These are phyloP conservation scores for Drosophila equinoxialis DNA, from an alignment of 1,140 invertebrate genomes.

Conservation along the genomic window DNA sequence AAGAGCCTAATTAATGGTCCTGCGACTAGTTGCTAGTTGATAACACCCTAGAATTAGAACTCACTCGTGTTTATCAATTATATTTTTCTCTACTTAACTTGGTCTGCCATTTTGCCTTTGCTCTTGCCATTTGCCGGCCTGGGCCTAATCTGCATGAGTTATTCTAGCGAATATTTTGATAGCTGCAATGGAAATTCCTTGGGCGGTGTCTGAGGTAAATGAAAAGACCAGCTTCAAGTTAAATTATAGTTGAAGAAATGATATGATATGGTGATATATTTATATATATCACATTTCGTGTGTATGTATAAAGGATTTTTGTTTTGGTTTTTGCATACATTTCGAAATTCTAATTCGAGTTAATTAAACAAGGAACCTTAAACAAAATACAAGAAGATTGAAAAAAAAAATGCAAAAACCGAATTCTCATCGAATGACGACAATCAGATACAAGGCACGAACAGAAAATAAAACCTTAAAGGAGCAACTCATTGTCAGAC, in stretches of 20 bases:
- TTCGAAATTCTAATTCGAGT: constrained; percentile 74
- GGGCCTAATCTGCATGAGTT: constrained; percentile 73
- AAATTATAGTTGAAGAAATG: constrained; percentile 15
- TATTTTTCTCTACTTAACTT: constrained; percentile 76
- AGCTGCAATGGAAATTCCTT: constrained; percentile 38
- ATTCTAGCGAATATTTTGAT: constrained; percentile 65
- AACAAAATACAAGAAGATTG: constrained; percentile 25
- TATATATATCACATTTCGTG: constrained; percentile 23
- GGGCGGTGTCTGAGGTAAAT: constrained; percentile 19
- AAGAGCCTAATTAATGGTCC: constrained; percentile 71
- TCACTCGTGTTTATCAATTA: constrained; percentile 73
- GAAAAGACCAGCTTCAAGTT: constrained; percentile 5
- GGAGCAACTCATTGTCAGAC: constrained; percentile 44
- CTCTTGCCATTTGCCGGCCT: constrained; percentile 45
- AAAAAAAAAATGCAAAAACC: neutral
- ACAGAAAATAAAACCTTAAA: constrained; percentile 40
- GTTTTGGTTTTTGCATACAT: constrained; percentile 25
- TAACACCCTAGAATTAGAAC: constrained; percentile 73
- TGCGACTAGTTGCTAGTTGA: constrained; percentile 20
- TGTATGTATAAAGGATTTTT: neutral
- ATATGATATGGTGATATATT: constrained; percentile 11
- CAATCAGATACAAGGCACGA: constrained; percentile 74
- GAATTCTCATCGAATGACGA: constrained; percentile 20
- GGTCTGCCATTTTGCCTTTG: constrained; percentile 36
- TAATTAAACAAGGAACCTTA: constrained; percentile 64